Evolutionary conservation across 2,888 invertebrate species (phyloP).

Genomic region (Dasypolia templi): DNA sequence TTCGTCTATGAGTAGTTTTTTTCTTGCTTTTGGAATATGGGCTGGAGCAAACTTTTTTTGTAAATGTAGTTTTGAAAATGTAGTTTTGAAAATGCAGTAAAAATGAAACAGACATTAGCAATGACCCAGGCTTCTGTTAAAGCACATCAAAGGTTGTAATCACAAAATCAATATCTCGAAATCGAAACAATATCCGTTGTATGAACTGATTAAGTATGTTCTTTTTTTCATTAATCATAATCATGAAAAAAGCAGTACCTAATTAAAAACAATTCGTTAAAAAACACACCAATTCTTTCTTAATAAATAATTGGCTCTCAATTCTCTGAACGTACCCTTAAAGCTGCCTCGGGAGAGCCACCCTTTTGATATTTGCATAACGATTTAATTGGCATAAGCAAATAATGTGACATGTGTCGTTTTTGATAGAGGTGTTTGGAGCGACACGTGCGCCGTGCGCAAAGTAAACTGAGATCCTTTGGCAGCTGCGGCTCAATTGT

Average conservation of each 20-base stretch:
- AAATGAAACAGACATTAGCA: not conserved
- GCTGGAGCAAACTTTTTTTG: not conserved
- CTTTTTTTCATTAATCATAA: not conserved
- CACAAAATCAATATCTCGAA: too few species aligned
- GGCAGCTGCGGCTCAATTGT: slow-evolving; percentile 86
- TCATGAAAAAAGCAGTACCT: slow-evolving; percentile 2
- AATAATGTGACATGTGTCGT: slow-evolving; percentile 72
- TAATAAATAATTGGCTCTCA: slow-evolving; percentile 48
- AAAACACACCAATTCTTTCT: slow-evolving; percentile 41
- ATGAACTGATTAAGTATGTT: not conserved
- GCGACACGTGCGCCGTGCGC: slow-evolving; percentile 87
- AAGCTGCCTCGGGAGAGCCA: not conserved
- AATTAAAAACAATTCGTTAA: slow-evolving; percentile 12
- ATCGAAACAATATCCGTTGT: too few species aligned
- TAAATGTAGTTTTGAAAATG: too few species aligned
- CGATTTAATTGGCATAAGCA: slow-evolving; percentile 33
- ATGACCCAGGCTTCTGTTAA: not conserved
- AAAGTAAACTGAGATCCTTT: slow-evolving; percentile 89
- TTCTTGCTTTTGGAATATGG: not conserved
- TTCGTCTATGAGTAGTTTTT: slow-evolving; percentile 6
- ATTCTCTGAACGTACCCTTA: slow-evolving; percentile 21
- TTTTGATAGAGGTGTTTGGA: slow-evolving; percentile 67
- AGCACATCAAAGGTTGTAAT: too few species aligned
- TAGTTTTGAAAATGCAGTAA: not conserved
- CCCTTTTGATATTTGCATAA: slow-evolving; percentile 11